These are phyloP conservation scores for Xerus rutilus DNA, from an alignment of 2,797 vertebrate species.

Conservation along the genomic window DNA sequence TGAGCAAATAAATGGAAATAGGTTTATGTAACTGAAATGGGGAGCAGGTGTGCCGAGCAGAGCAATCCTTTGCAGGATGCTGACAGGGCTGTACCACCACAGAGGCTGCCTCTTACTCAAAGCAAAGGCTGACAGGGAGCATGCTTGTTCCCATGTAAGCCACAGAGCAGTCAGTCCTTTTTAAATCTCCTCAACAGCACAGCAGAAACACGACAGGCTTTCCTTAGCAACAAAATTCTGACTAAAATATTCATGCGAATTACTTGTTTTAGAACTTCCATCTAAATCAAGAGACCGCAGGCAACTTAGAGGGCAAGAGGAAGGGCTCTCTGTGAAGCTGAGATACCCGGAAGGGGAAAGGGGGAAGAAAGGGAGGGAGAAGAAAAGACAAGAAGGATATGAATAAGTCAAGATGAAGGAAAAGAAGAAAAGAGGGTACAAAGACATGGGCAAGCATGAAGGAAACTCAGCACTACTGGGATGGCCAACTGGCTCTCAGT, in stretches of 20 bases:
- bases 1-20: background rate
- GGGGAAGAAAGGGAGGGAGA: background rate
- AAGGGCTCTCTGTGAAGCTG: background rate
- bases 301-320: background rate
- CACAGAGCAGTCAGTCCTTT: background rate
- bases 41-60: background rate
- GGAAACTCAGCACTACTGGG: background rate
- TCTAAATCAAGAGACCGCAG: background rate
- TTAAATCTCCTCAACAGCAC: background rate
- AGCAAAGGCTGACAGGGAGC: background rate
- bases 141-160: background rate
- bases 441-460: background rate
- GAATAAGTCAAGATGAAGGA: background rate
- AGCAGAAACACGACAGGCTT: background rate
- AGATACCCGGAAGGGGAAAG: background rate
- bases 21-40: background rate
- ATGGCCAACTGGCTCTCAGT: too few species aligned
- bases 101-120: background rate
- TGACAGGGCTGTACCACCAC: background rate
- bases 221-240: background rate
- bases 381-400: too few species aligned
- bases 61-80: background rate
- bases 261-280: background rate
- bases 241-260: background rate
- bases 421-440: background rate